phyloP scores from a whole-genome alignment of 1,140 invertebrate genomes.

The Listronotus bonariensis region DNA sequence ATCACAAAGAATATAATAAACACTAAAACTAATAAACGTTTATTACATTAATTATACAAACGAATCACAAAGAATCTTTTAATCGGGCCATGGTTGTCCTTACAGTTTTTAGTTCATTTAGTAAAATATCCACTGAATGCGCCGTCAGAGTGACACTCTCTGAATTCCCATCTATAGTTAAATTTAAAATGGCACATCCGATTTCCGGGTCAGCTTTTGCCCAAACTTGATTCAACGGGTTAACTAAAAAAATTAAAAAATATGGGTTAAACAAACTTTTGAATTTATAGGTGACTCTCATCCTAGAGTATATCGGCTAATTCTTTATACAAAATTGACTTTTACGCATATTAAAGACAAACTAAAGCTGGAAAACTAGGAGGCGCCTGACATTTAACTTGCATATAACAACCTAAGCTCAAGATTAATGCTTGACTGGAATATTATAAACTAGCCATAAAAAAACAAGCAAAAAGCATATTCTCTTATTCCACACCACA shows the following conservation, averaged over 20 bases:
- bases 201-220: constrained; percentile 36
- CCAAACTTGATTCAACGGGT: constrained; percentile 43
- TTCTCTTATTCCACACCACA: no score
- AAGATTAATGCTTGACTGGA: no score
- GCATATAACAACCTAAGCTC: no score
- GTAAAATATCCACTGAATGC: constrained; percentile 43
- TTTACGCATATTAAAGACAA: no score
- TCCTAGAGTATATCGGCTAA: neutral
- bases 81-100: constrained; percentile 46
- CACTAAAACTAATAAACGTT: no score
- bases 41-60: no score
- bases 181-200: constrained; percentile 43
- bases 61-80: constrained; percentile 21
- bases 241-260: constrained; percentile 44
- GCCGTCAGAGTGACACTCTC: constrained; percentile 42
- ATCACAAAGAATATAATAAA: neutral
- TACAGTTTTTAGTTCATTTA: constrained; percentile 47
- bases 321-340: no score
- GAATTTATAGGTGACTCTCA: no score
- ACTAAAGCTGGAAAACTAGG: no score
- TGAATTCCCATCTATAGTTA: constrained; percentile 43
- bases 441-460: no score
- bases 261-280: neutral
- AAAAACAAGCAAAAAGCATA: no score
- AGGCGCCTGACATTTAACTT: no score